phyloP scores from a whole-genome alignment of 1,140 invertebrate species.

The Leptinotarsa undecemlineata region DNA sequence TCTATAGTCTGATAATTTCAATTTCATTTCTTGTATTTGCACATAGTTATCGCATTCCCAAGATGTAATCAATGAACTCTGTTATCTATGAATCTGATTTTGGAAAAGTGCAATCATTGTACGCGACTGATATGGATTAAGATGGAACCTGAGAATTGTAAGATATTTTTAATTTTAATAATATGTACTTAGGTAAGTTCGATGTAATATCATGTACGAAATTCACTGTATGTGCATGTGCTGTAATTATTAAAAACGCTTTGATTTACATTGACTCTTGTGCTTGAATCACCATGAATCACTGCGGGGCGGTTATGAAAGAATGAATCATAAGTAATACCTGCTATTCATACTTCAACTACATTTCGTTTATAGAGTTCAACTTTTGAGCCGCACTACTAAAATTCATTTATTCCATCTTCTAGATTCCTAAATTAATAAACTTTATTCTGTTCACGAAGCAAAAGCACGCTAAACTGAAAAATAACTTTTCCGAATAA shows the following conservation, averaged over 20 bases:
- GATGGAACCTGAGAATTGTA: slow-evolving; percentile 42
- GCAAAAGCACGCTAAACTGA: too few relatives aligned
- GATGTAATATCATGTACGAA: slow-evolving; percentile 52
- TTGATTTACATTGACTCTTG: slow-evolving; percentile 33
- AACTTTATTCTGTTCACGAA: background rate
- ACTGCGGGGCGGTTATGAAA: too few relatives aligned
- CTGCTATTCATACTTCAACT: too few relatives aligned
- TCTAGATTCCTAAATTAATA: background rate
- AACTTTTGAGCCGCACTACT: too few relatives aligned
- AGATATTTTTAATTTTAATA: slow-evolving; percentile 49
- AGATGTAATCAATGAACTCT: background rate
- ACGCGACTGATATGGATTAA: slow-evolving; percentile 22
- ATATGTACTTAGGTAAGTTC: slow-evolving; percentile 40
- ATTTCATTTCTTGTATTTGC: too few relatives aligned
- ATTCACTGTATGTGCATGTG: slow-evolving; percentile 57
- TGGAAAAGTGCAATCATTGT: background rate
- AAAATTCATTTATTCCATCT: background rate
- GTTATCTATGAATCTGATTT: background rate
- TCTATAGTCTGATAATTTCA: too few relatives aligned
- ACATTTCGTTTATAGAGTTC: too few relatives aligned
- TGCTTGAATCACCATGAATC: slow-evolving; percentile 8
- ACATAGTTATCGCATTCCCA: too few relatives aligned
- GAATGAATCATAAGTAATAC: too few relatives aligned
- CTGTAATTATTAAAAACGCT: slow-evolving; percentile 48
- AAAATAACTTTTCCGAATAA: too few relatives aligned